phyloP scores from a whole-genome alignment of 35 echinoderm and acorn worm genomes.

The Anneissia japonica region DNA sequence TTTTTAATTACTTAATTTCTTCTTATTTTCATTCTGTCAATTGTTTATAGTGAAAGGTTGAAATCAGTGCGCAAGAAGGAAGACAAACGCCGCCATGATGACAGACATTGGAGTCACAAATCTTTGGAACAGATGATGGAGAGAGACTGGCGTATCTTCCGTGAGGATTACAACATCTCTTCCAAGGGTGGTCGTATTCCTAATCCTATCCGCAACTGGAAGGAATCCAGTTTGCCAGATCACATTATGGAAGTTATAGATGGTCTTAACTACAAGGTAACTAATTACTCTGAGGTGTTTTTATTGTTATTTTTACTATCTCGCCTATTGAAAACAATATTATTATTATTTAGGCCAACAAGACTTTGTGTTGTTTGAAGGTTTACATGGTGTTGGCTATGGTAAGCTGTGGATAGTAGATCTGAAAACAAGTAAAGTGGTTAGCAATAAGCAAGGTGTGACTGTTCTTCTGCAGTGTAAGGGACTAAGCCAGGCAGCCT shows the following conservation, averaged over 20 bases:
- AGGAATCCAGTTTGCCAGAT: slow-evolving; percentile 46
- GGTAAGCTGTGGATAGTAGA: no score
- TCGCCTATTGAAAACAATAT: no score
- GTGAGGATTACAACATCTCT: slow-evolving; percentile 96
- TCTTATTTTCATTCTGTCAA: not conserved
- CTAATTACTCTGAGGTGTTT: no score
- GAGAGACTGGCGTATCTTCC: slow-evolving; percentile 95
- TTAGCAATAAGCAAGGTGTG: no score
- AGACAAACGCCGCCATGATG: slow-evolving; percentile 81
- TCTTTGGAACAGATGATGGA: slow-evolving; percentile 70
- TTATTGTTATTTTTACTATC: no score
- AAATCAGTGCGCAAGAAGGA: slow-evolving; percentile 82
- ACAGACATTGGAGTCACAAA: slow-evolving; percentile 94
- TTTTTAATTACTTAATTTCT: no score
- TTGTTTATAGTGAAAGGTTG: slow-evolving; percentile 39
- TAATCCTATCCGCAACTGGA: slow-evolving; percentile 62
- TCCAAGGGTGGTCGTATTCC: slow-evolving; percentile 93
- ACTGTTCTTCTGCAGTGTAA: no score
- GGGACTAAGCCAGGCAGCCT: no score
- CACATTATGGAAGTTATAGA: slow-evolving; percentile 76
- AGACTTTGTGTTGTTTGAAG: no score
- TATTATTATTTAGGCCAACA: no score
- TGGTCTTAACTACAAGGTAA: slow-evolving; percentile 73
- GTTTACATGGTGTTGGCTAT: no score
- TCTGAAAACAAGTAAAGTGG: no score